Conservation (phyloP, 2,888 invertebrate species). For the Erynnis tages region DNA sequence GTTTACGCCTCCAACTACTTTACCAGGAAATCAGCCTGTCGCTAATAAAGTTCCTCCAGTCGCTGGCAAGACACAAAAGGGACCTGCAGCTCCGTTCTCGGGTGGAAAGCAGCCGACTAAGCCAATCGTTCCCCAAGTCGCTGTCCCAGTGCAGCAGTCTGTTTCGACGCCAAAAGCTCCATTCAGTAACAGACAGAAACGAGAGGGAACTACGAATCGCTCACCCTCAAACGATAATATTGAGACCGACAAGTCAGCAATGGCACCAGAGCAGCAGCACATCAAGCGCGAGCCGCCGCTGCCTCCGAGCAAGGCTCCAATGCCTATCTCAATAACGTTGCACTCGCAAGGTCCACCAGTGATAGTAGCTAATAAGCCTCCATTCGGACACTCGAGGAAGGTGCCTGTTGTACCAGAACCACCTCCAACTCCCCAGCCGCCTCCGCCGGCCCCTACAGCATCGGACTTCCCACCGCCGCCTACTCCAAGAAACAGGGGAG, state of each 20-base stretch:
- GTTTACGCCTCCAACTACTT: constrained; percentile 52
- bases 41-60: constrained; percentile 55
- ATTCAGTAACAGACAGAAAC: constrained; percentile 72
- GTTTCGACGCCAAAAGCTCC: constrained; percentile 70
- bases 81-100: constrained; percentile 72
- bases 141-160: constrained; percentile 69
- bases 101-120: constrained; percentile 67
- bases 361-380: constrained; percentile 74
- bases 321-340: constrained; percentile 76
- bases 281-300: constrained; percentile 62
- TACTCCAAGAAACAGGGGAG: constrained; percentile 67
- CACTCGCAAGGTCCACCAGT: constrained; percentile 67
- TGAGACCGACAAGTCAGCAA: constrained; percentile 49
- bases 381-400: constrained; percentile 71
- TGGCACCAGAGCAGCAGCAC: constrained; percentile 44
- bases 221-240: constrained; percentile 62
- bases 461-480: constrained; percentile 78
- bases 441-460: constrained; percentile 72
- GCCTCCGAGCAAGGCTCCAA: constrained; percentile 71
- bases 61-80: constrained; percentile 58
- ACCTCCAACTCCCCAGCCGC: constrained; percentile 61
- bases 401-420: constrained; percentile 54
- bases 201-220: constrained; percentile 61
- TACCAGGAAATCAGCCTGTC: constrained; percentile 45
- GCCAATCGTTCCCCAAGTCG: constrained; percentile 68